Percentiles rank a stretch among this genome's conserved stretches.
phyloP scores from a whole-genome alignment of 1,140 invertebrate species.

The Aphidius gifuensis region DNA sequence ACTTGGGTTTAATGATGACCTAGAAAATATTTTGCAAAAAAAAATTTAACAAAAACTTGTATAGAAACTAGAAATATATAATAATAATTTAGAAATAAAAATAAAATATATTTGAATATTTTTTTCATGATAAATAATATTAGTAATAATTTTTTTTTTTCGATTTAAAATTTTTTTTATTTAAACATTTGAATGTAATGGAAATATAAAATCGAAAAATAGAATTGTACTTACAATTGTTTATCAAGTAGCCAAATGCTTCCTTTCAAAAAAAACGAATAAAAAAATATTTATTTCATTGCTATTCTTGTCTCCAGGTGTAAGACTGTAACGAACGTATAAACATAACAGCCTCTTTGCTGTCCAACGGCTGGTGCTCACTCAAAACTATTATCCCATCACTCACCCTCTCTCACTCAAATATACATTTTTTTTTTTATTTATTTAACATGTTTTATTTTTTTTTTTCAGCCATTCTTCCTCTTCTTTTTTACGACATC shows the following conservation, averaged over 20 bases:
- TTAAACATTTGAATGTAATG: no score
- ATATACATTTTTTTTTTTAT: slow-evolving; percentile 7
- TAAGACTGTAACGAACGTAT: slow-evolving; percentile 42
- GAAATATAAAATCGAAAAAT: slow-evolving; percentile 5
- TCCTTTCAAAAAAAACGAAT: slow-evolving; percentile 9
- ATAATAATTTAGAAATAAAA: no score
- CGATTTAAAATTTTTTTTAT: no score
- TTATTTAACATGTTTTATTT: not conserved
- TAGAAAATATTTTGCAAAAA: no score
- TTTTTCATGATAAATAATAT: no score
- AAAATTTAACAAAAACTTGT: not conserved
- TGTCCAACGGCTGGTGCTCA: slow-evolving; percentile 13
- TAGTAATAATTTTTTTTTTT: no score
- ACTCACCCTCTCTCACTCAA: slow-evolving; percentile 2
- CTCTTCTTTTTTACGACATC: not conserved
- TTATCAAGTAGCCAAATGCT: slow-evolving; percentile 15
- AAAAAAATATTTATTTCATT: slow-evolving; percentile 9
- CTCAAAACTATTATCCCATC: slow-evolving; percentile 24
- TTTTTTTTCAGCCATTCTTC: not conserved
- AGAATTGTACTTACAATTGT: slow-evolving; percentile 13
- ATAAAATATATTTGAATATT: no score
- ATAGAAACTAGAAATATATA: no score
- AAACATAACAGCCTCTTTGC: slow-evolving; percentile 32
- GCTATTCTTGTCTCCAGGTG: slow-evolving; percentile 52
- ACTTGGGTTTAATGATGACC: no score